Conservation (phyloP, 2,797 vertebrate genomes). For the Apodemus agrarius region DNA sequence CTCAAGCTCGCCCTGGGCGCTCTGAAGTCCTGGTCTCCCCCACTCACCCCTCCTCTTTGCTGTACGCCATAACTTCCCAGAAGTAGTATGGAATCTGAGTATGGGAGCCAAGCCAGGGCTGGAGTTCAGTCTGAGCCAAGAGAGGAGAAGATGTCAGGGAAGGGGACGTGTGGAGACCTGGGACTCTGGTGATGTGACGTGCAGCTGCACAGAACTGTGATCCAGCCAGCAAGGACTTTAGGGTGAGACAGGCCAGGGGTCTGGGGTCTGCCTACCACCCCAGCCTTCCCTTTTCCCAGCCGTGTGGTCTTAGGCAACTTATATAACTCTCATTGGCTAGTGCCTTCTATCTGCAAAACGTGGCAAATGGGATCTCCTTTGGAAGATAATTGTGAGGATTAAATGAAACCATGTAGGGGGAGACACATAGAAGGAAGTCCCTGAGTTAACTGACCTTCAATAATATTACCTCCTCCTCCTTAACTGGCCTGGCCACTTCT, state of each 20-base stretch:
- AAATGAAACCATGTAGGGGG: background rate
- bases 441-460: background rate
- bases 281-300: constrained; percentile 25
- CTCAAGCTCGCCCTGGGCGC: background rate
- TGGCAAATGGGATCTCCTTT: background rate
- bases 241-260: constrained; percentile 8
- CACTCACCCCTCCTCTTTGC: background rate
- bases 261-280: background rate
- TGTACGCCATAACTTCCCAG: background rate
- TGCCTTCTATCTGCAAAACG: constrained; percentile 29
- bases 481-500: background rate
- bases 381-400: constrained; percentile 35
- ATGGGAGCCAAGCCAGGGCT: background rate
- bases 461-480: background rate
- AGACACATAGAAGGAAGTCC: background rate
- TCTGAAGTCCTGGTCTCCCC: background rate
- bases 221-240: background rate
- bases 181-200: background rate
- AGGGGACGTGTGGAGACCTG: background rate
- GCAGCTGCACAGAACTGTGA: background rate
- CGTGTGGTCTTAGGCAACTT: constrained; percentile 38
- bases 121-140: background rate
- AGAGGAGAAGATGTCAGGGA: background rate
- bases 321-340: background rate
- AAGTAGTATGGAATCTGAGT: background rate